Evolutionary conservation across 2,113 vertebrate species (phyloP).

Genomic region (Gallinago paraguaiae): DNA sequence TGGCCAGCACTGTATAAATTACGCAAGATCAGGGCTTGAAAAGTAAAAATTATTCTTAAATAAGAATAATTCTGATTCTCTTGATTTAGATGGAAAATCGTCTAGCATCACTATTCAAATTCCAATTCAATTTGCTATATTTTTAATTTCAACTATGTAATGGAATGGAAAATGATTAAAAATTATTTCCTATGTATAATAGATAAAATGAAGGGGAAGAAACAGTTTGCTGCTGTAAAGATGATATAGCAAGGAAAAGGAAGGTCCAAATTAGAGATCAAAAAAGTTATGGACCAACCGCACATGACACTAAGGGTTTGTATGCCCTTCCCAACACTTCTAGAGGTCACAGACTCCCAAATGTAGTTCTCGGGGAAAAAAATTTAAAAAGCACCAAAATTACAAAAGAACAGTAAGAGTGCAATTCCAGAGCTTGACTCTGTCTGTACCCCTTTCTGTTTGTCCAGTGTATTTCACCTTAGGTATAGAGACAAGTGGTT

Average conservation of each 20-base stretch:
- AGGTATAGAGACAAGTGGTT: background rate
- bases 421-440: background rate
- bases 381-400: rapidly evolving
- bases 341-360: background rate
- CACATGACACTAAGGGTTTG: background rate
- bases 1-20: conserved; percentile 59
- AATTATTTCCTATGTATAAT: background rate
- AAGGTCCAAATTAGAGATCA: background rate
- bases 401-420: background rate
- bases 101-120: background rate
- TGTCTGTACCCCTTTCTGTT: background rate
- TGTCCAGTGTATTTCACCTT: background rate
- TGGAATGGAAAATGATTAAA: background rate
- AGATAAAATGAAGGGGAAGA: background rate
- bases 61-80: conserved; percentile 29
- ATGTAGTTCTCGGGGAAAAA: background rate
- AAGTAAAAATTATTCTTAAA: conserved; percentile 53
- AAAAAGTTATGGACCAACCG: background rate
- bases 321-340: background rate
- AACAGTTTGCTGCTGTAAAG: background rate
- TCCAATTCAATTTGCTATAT: background rate
- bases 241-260: background rate
- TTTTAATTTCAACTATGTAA: conserved; percentile 33
- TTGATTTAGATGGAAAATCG: conserved; percentile 32
- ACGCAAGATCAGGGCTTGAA: conserved; percentile 34